Evolutionary conservation across 2,797 vertebrate genomes (phyloP), one percentile per base, ranked within the genome.

Genomic region (Alosa sapidissima): DNA sequence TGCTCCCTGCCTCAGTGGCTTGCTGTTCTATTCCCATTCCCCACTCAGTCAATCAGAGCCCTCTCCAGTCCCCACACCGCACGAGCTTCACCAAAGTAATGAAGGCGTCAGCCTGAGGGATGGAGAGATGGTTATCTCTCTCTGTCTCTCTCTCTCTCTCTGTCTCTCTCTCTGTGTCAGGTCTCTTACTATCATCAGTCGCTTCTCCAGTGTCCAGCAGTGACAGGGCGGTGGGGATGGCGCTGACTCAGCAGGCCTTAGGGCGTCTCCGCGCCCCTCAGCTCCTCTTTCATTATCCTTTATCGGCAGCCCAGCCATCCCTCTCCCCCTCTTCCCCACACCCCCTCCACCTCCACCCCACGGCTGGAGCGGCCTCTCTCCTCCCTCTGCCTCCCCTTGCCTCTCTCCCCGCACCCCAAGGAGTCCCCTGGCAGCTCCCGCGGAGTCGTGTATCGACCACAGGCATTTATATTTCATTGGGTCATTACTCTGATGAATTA

Each of bases 401-500:
- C 87, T 90, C 91, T 88, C 48, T 2, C 62, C 19, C 52, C 11
- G 19, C 8, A 24, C 92, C 91, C 89, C 33, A 85, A 93, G 93
- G 93, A 92, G 89, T 85, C 90, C 81, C 89, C 84, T 89, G 88
- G 90, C 89, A 87, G 91, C 93, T 94, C 91, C 1, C 88, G 90
- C 95, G 91, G 89, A 93, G 88, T 85, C 88, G 89, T 68, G 87
- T 92, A 95, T 95, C 87, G 94, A 95, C 91, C 51, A 68, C 65
- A 86, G 86, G 81, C 89, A 92, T 94, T 93, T 92, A 91, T 93
- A 90, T 94, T 94, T 95, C 93, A 93, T 91, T 90, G 82, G 92
- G 90, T 93, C 92, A 68, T 93, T 94, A 93, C 86, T 82, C 82
- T 81, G 33, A 82, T 95, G 89, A 95, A 95, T 96, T 91, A 95